Base-by-base conservation (phyloP, 2,113 vertebrate genomes). In the Oreochromis tanganicae region DNA sequence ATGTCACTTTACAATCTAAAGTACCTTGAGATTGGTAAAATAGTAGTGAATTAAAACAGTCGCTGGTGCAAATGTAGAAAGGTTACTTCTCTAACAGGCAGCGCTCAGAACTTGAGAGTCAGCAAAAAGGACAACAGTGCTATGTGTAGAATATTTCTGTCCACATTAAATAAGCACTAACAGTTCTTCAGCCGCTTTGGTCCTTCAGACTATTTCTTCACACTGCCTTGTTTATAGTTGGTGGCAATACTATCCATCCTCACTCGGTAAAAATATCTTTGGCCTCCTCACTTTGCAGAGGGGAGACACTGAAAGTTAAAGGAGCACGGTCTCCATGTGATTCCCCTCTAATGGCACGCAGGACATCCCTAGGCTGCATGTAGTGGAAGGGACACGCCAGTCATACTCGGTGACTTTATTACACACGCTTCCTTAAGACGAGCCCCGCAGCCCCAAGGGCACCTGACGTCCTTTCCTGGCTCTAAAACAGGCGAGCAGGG, bases 291-390 rank as follows among this genome's bases (percentile, higher is more conserved):
- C 52, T 63, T 36, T 79, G 83, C 34, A 61, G n/a, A 86, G 12
- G 24, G 71, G 59, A 55, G 85, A 81, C 81, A 63, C 79, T 54
- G 78, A 91, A 54, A 84, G 66, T 84, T 85, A 80, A 88, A 89
- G 81, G 82, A 43, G 3, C 57, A 19, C 55, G 9, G 34, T 81
- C 82, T 79, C 68, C 80, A 86, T 34, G 85, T 89, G 84, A 80
- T 73, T 82, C 50, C 54, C 79, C 68, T 75, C 55, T 84, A 73
- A 82, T 27, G 88, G 90, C 80, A 88, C 85, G 87, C 56, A 89
- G 93, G 95, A 91, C 85, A 94, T 90, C 94, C 93, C 94, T 82
- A 4, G 4, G 14, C 71, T 83, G n/a, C 13, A 57, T 11, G 85
- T 87, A 90, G 81, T 84, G 29, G 80, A 83, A 36, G 87, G 66